Percentiles rank a stretch among this genome's conserved stretches.
Evolutionary conservation across 2,888 invertebrate genomes (phyloP).

Genomic region (Sinotaia quadrata): DNA sequence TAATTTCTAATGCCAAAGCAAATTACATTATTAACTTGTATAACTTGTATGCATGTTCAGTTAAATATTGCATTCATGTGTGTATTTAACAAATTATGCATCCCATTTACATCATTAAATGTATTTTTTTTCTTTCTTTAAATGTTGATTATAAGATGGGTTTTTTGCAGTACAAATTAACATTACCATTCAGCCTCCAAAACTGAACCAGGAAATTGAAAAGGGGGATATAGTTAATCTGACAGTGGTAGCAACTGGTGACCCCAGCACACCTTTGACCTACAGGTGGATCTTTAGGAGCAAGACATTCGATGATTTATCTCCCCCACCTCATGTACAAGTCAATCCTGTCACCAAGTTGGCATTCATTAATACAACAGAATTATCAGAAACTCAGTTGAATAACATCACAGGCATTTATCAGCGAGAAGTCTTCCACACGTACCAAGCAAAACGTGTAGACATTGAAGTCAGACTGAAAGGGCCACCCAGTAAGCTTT

Average conservation of each 20-base stretch:
- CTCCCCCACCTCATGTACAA: constrained; percentile 19
- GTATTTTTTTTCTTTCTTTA: no score
- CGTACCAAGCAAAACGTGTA: constrained; percentile 8
- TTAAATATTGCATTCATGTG: no score
- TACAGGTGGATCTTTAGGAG: constrained; percentile 37
- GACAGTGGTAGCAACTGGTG: constrained; percentile 33
- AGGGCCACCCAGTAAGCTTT: background rate
- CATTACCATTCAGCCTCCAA: constrained; percentile 8
- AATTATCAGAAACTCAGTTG: constrained; percentile 27
- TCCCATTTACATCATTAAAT: no score
- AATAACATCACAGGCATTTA: constrained; percentile 30
- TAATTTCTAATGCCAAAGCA: no score
- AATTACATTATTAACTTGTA: no score
- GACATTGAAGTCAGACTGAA: background rate
- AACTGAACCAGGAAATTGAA: constrained; percentile 15
- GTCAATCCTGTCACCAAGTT: constrained; percentile 16
- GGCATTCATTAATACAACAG: constrained; percentile 37
- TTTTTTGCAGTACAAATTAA: constrained; percentile 33
- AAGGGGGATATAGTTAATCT: constrained; percentile 35
- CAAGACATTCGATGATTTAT: constrained; percentile 6
- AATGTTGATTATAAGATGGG: no score
- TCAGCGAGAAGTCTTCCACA: constrained; percentile 21
- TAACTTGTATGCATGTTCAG: no score
- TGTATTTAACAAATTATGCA: no score
- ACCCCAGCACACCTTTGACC: constrained; percentile 11